Evolutionary conservation across 2,797 vertebrate species (phyloP).

Genomic region (Tragelaphus oryx): DNA sequence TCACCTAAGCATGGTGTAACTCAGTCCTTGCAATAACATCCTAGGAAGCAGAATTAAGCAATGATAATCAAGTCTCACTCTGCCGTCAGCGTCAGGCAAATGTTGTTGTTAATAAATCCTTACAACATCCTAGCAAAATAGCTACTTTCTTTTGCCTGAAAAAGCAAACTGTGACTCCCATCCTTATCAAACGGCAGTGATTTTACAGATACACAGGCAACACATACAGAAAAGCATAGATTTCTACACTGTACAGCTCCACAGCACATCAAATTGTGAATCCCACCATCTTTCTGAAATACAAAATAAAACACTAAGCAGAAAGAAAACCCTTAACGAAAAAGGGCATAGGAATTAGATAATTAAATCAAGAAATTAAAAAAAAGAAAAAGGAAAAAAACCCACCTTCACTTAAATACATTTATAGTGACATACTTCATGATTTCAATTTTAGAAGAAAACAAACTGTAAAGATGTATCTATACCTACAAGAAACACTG

Average conservation of each 20-base stretch:
- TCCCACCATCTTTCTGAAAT: neutral
- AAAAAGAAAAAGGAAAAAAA: neutral
- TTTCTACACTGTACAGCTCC: neutral
- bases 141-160: neutral
- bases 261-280: neutral
- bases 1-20: neutral
- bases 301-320: conserved; percentile 8
- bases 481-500: neutral
- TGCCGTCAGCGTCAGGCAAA: neutral
- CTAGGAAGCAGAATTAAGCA: neutral
- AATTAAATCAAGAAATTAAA: neutral
- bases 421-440: neutral
- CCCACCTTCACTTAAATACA: neutral
- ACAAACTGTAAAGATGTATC: neutral
- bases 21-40: neutral
- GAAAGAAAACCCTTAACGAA: neutral
- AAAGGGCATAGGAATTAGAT: neutral
- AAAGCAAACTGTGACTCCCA: neutral
- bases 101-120: neutral
- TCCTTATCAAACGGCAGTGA: neutral
- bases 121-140: neutral
- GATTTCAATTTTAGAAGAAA: conserved; percentile 11
- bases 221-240: neutral
- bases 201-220: neutral
- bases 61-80: neutral